These are phyloP conservation scores for Corydoras maculifer DNA, from an alignment of 2,113 vertebrate species.

Conservation along the genomic window DNA sequence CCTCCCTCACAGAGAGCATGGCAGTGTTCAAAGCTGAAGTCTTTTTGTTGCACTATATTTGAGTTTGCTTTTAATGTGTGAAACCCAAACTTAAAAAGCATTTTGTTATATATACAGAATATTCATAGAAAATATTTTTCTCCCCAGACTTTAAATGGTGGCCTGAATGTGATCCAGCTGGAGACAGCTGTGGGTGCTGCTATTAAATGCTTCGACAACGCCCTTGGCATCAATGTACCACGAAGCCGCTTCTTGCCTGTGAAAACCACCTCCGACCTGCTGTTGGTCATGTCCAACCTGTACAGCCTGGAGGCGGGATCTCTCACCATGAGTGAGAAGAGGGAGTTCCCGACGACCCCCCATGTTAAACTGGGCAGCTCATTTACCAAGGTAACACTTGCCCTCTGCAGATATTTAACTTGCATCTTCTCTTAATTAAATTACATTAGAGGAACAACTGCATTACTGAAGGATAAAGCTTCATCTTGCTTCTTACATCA, in stretches of 20 bases:
- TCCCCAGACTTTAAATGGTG: conserved; percentile 88
- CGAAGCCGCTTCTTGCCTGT: conserved; percentile 96
- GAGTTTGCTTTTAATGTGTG: too few relatives aligned
- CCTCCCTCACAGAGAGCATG: too few relatives aligned
- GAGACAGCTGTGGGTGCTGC: conserved; percentile 97
- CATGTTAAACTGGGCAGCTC: conserved; percentile 96
- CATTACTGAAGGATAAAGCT: neutral
- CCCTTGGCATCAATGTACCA: conserved; percentile 93
- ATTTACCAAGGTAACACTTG: conserved; percentile 82
- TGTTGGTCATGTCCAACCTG: conserved; percentile 98
- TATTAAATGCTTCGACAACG: conserved; percentile 95
- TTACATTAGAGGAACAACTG: too few relatives aligned
- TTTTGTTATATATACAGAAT: neutral
- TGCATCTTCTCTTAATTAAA: too few relatives aligned
- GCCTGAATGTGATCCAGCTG: conserved; percentile 93
- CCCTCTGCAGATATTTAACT: too few relatives aligned
- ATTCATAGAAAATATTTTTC: neutral
- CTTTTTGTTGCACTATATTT: too few relatives aligned
- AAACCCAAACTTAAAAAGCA: too few relatives aligned
- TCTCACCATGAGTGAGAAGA: conserved; percentile 90
- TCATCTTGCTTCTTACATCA: too few relatives aligned
- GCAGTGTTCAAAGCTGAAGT: too few relatives aligned
- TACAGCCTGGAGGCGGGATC: conserved; percentile 96
- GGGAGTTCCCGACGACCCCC: conserved; percentile 93
- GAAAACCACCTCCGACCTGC: conserved; percentile 94